Conservation (phyloP, 2,113 vertebrate genomes). For the Murina feae region DNA sequence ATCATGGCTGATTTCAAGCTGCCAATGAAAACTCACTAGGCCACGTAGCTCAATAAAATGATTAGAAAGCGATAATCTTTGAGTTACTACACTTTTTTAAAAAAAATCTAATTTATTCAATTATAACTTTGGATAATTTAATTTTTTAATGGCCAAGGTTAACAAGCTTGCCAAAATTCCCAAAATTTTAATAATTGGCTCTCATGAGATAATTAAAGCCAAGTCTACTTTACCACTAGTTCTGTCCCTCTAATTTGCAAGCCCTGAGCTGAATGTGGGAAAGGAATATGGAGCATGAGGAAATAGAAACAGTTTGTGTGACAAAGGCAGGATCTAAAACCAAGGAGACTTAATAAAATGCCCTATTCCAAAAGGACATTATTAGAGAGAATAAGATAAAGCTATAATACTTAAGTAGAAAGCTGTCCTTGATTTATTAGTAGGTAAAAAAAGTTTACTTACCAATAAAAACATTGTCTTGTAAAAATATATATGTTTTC, state of each 20-base stretch:
- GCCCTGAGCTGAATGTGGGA: not conserved
- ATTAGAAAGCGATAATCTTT: not conserved
- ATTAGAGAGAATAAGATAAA: not conserved
- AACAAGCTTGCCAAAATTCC: not conserved
- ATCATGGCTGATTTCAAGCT: not conserved
- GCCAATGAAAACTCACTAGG: not conserved
- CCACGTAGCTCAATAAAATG: not conserved
- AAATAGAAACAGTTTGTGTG: not conserved
- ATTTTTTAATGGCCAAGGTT: constrained; percentile 6
- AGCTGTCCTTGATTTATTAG: not conserved
- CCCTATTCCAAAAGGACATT: not conserved
- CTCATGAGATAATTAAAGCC: not conserved
- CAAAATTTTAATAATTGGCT: not conserved
- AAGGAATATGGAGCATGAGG: not conserved
- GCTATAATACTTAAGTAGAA: not conserved
- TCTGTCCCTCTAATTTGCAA: not conserved
- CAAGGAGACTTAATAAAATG: not conserved
- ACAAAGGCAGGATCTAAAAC: not conserved
- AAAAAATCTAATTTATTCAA: not conserved
- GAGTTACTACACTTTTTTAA: not conserved
- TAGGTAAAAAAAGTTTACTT: not conserved
- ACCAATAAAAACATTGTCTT: not conserved
- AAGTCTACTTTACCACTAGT: not conserved
- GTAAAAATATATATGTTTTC: no score
- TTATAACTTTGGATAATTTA: not conserved